Conservation (phyloP, 2,113 vertebrate species). For the Pogona vitticeps region DNA sequence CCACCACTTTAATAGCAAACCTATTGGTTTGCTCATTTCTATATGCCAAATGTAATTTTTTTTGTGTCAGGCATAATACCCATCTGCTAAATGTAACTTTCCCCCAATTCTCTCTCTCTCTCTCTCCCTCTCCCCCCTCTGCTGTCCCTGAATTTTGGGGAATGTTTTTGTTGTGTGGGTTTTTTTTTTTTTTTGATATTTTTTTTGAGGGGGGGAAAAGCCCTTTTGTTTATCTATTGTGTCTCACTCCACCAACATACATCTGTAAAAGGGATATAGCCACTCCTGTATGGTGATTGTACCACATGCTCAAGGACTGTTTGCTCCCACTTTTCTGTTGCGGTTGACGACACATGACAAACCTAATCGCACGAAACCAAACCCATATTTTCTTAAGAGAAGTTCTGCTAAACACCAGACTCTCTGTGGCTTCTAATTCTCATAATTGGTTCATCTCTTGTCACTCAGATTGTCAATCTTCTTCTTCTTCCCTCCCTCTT, state of each 20-base stretch:
- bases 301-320: conserved; percentile 94
- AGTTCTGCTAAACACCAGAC: conserved; percentile 71
- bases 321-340: conserved; percentile 99
- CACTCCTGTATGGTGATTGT: conserved; percentile 85
- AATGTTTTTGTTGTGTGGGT: not conserved
- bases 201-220: too few species aligned
- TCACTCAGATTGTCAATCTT: conserved; percentile 37
- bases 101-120: conserved; percentile 4
- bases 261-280: conserved; percentile 79
- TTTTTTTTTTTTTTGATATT: too few species aligned
- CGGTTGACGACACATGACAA: conserved; percentile 99
- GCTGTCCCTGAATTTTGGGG: not conserved
- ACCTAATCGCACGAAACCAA: conserved; percentile 91
- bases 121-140: conserved; percentile 5
- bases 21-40: too few species aligned
- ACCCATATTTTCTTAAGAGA: conserved; percentile 82
- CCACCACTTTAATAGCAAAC: not conserved
- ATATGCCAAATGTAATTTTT: not conserved
- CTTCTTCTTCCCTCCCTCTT: conserved; percentile 19
- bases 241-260: conserved; percentile 37
- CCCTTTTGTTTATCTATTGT: too few species aligned
- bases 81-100: not conserved
- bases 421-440: conserved; percentile 58
- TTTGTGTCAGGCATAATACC: not conserved
- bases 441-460: conserved; percentile 55